These are phyloP conservation scores for Miniopterus natalensis DNA, from an alignment of 2,113 vertebrate genomes.

Conservation along the genomic window DNA sequence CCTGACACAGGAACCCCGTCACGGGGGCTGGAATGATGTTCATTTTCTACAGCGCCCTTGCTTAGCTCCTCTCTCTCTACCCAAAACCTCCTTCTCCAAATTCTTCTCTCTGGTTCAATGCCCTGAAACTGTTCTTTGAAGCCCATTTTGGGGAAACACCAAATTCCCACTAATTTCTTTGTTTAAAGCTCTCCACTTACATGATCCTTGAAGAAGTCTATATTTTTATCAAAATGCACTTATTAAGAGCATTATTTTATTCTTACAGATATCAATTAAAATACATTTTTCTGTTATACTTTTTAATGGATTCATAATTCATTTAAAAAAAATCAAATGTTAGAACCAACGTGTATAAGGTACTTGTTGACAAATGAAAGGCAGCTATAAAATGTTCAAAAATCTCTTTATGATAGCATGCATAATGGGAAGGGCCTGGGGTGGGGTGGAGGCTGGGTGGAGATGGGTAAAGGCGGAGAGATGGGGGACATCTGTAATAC, in stretches of 20 bases:
- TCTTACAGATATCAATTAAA: background rate
- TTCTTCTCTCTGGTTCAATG: background rate
- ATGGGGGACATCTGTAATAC: too few relatives aligned
- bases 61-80: background rate
- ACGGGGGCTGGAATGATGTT: fast-evolving
- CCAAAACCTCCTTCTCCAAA: background rate
- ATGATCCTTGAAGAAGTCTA: background rate
- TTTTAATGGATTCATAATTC: background rate
- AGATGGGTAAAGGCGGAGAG: too few relatives aligned
- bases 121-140: background rate
- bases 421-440: too few relatives aligned
- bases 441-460: too few relatives aligned
- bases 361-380: background rate
- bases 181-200: background rate
- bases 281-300: background rate
- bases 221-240: background rate
- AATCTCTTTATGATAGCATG: background rate
- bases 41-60: background rate
- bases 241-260: background rate
- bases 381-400: background rate
- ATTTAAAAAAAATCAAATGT: background rate
- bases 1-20: background rate
- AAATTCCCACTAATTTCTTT: background rate
- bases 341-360: background rate
- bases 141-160: background rate